Evolutionary conservation across 2,888 invertebrate species (phyloP), one percentile per base, ranked within the genome.

Genomic region (Fragum fragum): DNA sequence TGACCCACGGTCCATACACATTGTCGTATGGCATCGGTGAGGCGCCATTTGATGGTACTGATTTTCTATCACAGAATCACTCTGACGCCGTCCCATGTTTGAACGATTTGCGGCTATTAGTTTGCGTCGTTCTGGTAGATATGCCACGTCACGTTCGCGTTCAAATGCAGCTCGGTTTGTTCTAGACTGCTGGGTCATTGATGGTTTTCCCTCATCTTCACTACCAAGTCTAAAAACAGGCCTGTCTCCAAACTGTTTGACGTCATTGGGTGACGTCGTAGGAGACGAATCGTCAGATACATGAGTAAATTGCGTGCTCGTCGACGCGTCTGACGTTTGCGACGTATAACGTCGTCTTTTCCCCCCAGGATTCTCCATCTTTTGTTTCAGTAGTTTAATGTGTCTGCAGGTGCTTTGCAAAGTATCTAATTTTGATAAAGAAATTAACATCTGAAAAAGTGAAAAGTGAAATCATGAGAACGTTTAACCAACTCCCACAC

Each of bases 221-320:
- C 61, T 61, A 1, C n/a, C 61, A 2, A 61, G n/a, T 29, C 32
- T 61, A 61, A 61, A 61, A 61, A 61, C n/a, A 61, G 61, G 61
- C n/a, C 61, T 61, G 32, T 61, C n/a, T 1, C 32, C 16, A n/a
- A n/a, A 32, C 29, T 61, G 32, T n/a, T 18, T 32, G 29, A 29
- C 29, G 32, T 61, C 29, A 14, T 11, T 32, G 14, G 61, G 61
- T 32, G 61, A 32, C 32, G 61, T 32, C 7, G 16, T 11, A 14
- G 16, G 61, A 0, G 29, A 32, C n/a, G 61, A 61, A 32, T 61
- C 61, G 29, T 61, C 61, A n/a, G 61, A 61, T 18, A 61, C 1
- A n/a, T 32, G 26, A 6, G 61, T 61, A 7, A 61, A 16, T 16
- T 61, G 61, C 7, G 61, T 61, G n/a, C 18, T n/a, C 14, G 61